Conservation (phyloP, 2,113 vertebrate genomes). For the Syngnathus floridae region DNA sequence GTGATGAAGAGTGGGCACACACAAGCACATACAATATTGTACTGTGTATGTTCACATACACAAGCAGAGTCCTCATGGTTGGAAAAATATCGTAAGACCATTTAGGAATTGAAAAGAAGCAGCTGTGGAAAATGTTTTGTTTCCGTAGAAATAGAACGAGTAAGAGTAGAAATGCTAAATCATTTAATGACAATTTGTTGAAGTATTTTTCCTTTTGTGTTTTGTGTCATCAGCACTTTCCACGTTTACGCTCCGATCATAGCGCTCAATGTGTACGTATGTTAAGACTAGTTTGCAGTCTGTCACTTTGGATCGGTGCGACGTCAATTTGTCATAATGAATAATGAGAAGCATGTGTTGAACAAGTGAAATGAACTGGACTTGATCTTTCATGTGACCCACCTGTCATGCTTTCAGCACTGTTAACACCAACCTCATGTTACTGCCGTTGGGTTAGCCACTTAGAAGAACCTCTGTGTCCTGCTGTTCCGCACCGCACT, state of each 20-base stretch:
- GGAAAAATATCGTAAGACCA: slow-evolving; percentile 32
- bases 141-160: background rate
- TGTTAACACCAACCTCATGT: slow-evolving; percentile 78
- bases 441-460: slow-evolving; percentile 66
- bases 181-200: background rate
- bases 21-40: background rate
- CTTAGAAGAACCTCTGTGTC: slow-evolving; percentile 30
- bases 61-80: slow-evolving; percentile 4
- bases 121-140: slow-evolving; percentile 43
- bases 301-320: slow-evolving; percentile 70
- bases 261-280: slow-evolving; percentile 36
- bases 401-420: slow-evolving; percentile 83
- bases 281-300: slow-evolving; percentile 47
- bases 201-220: slow-evolving; percentile 37
- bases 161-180: background rate
- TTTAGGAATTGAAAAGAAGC: slow-evolving; percentile 36
- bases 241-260: slow-evolving; percentile 48
- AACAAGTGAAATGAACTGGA: slow-evolving; percentile 75
- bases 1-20: slow-evolving; percentile 32
- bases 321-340: slow-evolving; percentile 81
- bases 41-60: slow-evolving; percentile 26
- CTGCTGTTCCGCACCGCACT: slow-evolving; percentile 1
- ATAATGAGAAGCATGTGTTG: slow-evolving; percentile 86
- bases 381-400: slow-evolving; percentile 80
- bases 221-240: slow-evolving; percentile 37